These are phyloP conservation scores for Rhabditophanes sp. DNA, from an alignment of 2,888 invertebrate species.

Conservation along the genomic window DNA sequence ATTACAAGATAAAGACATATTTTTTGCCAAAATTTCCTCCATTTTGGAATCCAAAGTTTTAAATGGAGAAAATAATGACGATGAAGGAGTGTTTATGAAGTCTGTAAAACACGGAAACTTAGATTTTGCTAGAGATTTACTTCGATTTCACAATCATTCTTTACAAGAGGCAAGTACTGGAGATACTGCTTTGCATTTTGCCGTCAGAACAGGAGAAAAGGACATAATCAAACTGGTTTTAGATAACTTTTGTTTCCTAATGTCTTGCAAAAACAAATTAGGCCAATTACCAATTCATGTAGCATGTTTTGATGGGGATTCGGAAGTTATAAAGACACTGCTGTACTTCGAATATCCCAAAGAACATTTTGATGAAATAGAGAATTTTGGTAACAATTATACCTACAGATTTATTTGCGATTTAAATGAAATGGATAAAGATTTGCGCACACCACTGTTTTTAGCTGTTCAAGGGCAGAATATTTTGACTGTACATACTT, in stretches of 20 bases:
- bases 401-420: constrained; percentile 79
- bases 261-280: constrained; percentile 24
- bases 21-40: too few relatives aligned
- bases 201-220: constrained; percentile 67
- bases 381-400: constrained; percentile 48
- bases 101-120: too few relatives aligned
- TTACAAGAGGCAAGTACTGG: constrained; percentile 73
- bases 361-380: constrained; percentile 54
- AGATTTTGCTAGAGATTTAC: too few relatives aligned
- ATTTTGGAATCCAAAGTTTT: too few relatives aligned
- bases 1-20: too few relatives aligned
- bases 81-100: too few relatives aligned
- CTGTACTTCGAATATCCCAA: constrained; percentile 65
- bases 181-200: constrained; percentile 78
- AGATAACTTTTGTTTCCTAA: constrained; percentile 35
- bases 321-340: constrained; percentile 49
- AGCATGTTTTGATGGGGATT: constrained; percentile 30
- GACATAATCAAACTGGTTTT: constrained; percentile 63
- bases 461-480: constrained; percentile 56
- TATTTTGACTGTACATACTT: constrained; percentile 17
- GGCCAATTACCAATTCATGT: constrained; percentile 31
- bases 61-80: too few relatives aligned
- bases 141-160: constrained; percentile 74
- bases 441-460: constrained; percentile 66
- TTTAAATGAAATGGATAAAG: constrained; percentile 55